A percentile compares a stretch with the other conserved stretches of the same genome.
phyloP scores from a whole-genome alignment of 2,888 invertebrate genomes.

The Athripsodes cinereus region DNA sequence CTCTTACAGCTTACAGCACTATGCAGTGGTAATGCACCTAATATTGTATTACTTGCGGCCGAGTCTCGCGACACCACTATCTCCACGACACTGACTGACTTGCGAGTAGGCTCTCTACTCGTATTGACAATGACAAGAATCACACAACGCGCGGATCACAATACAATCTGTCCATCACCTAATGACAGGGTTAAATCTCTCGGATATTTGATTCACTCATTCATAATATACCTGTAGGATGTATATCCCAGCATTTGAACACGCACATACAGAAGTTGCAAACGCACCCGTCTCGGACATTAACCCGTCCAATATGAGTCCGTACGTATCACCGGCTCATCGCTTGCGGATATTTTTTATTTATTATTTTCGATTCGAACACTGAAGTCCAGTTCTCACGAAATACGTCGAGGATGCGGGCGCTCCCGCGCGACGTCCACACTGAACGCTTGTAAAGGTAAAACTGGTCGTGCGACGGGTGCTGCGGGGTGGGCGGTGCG shows the following conservation, averaged over 20 bases:
- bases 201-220: slow-evolving; percentile 9
- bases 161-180: slow-evolving; percentile 1
- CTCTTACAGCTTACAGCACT: background rate
- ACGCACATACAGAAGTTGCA: slow-evolving; percentile 44
- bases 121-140: background rate
- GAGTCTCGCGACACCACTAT: background rate
- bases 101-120: too few relatives aligned
- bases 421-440: slow-evolving; percentile 35
- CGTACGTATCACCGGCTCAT: slow-evolving; percentile 23
- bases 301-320: slow-evolving; percentile 15
- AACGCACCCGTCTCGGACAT: slow-evolving; percentile 23
- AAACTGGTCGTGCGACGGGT: slow-evolving; percentile 47
- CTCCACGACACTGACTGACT: background rate
- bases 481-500: slow-evolving; percentile 31
- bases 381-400: slow-evolving; percentile 10
- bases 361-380: slow-evolving; percentile 9
- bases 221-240: slow-evolving; percentile 50
- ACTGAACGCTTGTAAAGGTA: slow-evolving; percentile 39
- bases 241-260: slow-evolving; percentile 64
- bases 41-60: slow-evolving; percentile 1
- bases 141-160: background rate
- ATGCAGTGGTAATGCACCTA: slow-evolving; percentile 1
- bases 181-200: slow-evolving; percentile 2
- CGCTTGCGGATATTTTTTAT: slow-evolving; percentile 17
- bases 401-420: slow-evolving; percentile 29